These are phyloP conservation scores for Montipora sp. DNA, from an alignment of 64 coral and sea anemone species.

Conservation along the genomic window DNA sequence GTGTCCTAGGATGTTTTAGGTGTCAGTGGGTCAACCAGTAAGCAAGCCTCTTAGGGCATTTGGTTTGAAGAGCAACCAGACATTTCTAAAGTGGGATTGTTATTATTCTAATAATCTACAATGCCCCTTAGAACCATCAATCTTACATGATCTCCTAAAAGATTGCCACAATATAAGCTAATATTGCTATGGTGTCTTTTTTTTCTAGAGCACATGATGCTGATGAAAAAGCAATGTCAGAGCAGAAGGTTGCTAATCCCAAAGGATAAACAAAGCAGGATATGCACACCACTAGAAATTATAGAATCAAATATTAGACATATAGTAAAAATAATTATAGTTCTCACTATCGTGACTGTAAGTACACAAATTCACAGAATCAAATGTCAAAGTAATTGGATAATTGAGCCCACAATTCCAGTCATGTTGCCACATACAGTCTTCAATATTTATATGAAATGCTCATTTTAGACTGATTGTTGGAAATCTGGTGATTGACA, in stretches of 20 bases:
- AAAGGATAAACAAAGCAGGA: constrained; percentile 44
- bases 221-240: constrained; percentile 95
- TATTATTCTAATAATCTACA: no score
- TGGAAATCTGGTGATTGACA: no score
- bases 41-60: no score
- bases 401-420: not conserved
- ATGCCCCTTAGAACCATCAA: not conserved
- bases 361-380: not conserved
- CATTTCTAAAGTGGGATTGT: no score
- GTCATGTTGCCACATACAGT: no score
- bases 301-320: not conserved
- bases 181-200: not conserved
- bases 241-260: constrained; percentile 73
- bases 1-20: no score
- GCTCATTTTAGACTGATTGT: no score
- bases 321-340: not conserved
- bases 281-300: not conserved
- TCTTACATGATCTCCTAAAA: not conserved
- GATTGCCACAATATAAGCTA: not conserved
- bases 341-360: not conserved
- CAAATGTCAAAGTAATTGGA: no score
- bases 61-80: no score
- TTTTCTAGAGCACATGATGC: constrained; percentile 91
- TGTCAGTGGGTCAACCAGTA: no score
- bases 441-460: no score